These are phyloP conservation scores for Troides helena DNA, from an alignment of 2,888 invertebrate species.

Conservation along the genomic window DNA sequence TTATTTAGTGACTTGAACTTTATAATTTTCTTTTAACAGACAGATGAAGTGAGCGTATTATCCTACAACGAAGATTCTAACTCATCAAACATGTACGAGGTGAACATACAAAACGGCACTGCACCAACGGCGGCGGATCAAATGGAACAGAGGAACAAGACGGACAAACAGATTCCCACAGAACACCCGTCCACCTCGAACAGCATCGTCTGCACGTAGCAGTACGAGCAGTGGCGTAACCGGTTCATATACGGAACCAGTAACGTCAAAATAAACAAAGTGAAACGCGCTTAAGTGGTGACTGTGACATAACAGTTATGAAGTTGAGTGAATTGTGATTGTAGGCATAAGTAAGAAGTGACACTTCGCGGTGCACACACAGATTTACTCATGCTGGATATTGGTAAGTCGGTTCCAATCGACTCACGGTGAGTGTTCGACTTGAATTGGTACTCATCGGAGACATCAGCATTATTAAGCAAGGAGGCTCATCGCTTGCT, in stretches of 20 bases:
- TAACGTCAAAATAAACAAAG: constrained; percentile 45
- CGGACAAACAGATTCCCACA: constrained; percentile 39
- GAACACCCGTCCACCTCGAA: constrained; percentile 55
- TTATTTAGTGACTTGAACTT: not conserved
- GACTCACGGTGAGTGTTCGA: constrained; percentile 7
- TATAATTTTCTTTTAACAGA: constrained; percentile 43
- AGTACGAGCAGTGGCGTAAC: constrained; percentile 67
- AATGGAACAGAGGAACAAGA: constrained; percentile 35
- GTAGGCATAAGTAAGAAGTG: constrained; percentile 26
- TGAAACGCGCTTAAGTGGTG: constrained; percentile 43
- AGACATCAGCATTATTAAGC: not conserved
- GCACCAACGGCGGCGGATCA: constrained; percentile 30
- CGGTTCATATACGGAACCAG: constrained; percentile 67
- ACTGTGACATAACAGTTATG: not conserved
- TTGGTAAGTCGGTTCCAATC: constrained; percentile 23
- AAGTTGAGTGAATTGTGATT: constrained; percentile 27
- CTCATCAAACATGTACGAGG: constrained; percentile 68
- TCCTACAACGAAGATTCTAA: constrained; percentile 75
- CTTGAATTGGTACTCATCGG: not conserved
- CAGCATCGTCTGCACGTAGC: constrained; percentile 72
- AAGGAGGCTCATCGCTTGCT: constrained; percentile 3
- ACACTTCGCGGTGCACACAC: constrained; percentile 11
- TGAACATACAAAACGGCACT: constrained; percentile 57
- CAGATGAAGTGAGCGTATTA: constrained; percentile 66
- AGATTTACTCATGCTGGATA: constrained; percentile 12